Evolutionary conservation across 1,140 invertebrate species (phyloP).

Genomic region (Venustaconcha ellipsiformis): DNA sequence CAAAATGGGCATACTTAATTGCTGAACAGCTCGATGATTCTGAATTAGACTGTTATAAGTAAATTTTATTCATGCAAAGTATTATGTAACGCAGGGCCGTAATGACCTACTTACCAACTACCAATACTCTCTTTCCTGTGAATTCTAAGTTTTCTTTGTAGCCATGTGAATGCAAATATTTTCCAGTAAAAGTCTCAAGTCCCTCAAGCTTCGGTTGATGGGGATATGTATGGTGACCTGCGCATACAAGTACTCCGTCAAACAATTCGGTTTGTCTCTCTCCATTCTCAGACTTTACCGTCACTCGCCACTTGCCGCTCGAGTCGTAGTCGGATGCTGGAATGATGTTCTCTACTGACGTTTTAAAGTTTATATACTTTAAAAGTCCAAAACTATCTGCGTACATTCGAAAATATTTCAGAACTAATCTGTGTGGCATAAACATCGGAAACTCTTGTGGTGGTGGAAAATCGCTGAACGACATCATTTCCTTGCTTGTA

Average conservation of each 20-base stretch:
- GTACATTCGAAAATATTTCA: constrained; percentile 67
- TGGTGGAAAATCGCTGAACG: constrained; percentile 72
- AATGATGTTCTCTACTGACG: constrained; percentile 1
- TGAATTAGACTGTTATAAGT: too few species aligned
- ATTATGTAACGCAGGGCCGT: too few species aligned
- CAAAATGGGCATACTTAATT: too few species aligned
- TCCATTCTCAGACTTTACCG: not conserved
- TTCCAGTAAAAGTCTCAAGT: constrained; percentile 2
- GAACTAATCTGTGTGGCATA: constrained; percentile 69
- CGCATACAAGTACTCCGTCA: constrained; percentile 25
- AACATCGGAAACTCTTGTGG: constrained; percentile 68
- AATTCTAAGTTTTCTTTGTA: not conserved
- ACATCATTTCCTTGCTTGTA: constrained; percentile 72
- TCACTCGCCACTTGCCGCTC: not conserved
- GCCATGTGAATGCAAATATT: not conserved
- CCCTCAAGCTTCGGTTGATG: constrained; percentile 17
- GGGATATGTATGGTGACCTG: constrained; percentile 22
- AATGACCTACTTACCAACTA: not conserved
- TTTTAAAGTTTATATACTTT: constrained; percentile 18
- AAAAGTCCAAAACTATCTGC: constrained; percentile 42
- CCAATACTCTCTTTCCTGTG: not conserved
- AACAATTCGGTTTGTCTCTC: constrained; percentile 7
- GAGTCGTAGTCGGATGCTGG: not conserved
- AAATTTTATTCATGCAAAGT: too few species aligned
- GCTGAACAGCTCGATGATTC: too few species aligned